Evolutionary conservation across 2,888 invertebrate genomes (phyloP), one percentile per base, ranked within the genome.

Genomic region (Dione juno): DNA sequence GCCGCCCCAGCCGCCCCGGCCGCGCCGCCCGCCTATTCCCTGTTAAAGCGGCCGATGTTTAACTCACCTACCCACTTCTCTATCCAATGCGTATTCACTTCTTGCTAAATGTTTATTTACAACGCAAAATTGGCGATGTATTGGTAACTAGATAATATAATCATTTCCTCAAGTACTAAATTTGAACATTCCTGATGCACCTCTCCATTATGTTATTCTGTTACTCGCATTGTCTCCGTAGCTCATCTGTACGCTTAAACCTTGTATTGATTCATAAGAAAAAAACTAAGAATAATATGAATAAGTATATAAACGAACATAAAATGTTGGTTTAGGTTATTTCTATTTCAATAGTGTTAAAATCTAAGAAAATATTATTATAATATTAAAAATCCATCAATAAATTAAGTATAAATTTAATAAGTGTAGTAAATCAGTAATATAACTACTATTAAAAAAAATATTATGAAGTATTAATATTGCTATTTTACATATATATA

Each of bases 1-100:
- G 65, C 79, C 87, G 82, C 83, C 84, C 87, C 59, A 59, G 59
- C 59, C 59, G 3, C 59, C 14, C 19, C 43, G 41, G 61, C 79
- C 87, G 82, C 83, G 61, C 79, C 87, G 82, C 83, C 84, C 87
- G 84, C 85, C 86, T 85, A 83, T 78, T 76, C 78, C 80, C 77
- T 50, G 0, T 21, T 28, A 61, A 21, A 21, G 59, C 7, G 21
- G 14, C 9, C 48, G 48, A 64, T 37, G 13, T 50, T 0, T 14
- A 35, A 64, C 9, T 19, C 37, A 43, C 21, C 37, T 64, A 13
- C 7, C 1, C 21, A 79, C 71, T 70, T 73, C 53, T 58, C 69
- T 64, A 54, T 69, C 43, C 63, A 72, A 19, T 67, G 63, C 67
- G 48, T 41, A 16, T 48, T 40, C 28, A 41, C 43, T 19, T 35